These are phyloP conservation scores for Agonopterix arenella DNA, from an alignment of 2,888 invertebrate genomes.

Conservation along the genomic window DNA sequence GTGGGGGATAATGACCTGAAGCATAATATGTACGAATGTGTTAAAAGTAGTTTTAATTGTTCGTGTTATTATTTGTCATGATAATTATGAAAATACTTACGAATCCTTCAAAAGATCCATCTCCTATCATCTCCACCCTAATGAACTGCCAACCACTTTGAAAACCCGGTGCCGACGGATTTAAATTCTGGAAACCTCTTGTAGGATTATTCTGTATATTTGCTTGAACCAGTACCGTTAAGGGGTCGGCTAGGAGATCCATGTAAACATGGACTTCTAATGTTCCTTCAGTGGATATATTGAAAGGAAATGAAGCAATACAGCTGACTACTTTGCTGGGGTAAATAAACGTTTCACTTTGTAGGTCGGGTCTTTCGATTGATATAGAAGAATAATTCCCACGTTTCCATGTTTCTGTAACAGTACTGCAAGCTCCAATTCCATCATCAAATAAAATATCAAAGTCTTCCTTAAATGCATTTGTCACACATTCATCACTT, in stretches of 20 bases:
- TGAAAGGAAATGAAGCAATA: slow-evolving; percentile 21
- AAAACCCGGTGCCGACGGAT: slow-evolving; percentile 7
- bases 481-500: slow-evolving; percentile 1
- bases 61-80: too few relatives aligned
- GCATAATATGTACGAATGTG: too few relatives aligned
- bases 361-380: slow-evolving; percentile 20
- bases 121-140: background rate
- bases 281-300: slow-evolving; percentile 26
- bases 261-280: slow-evolving; percentile 39
- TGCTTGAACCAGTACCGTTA: slow-evolving; percentile 29
- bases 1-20: too few relatives aligned
- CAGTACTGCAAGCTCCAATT: slow-evolving; percentile 17
- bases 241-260: slow-evolving; percentile 23
- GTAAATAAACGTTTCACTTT: slow-evolving; percentile 27
- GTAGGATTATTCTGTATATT: slow-evolving; percentile 11
- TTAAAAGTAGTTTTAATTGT: too few relatives aligned
- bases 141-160: slow-evolving; percentile 25
- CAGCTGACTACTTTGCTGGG: slow-evolving; percentile 21
- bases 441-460: slow-evolving; percentile 22
- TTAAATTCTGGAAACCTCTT: slow-evolving; percentile 8
- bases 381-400: slow-evolving; percentile 20
- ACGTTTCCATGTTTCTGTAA: slow-evolving; percentile 23
- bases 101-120: slow-evolving; percentile 21
- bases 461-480: slow-evolving; percentile 4
- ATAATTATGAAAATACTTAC: slow-evolving; percentile 24